These are phyloP conservation scores for Phalacrocorax aristotelis DNA, from an alignment of 2,113 vertebrate species.

Conservation along the genomic window DNA sequence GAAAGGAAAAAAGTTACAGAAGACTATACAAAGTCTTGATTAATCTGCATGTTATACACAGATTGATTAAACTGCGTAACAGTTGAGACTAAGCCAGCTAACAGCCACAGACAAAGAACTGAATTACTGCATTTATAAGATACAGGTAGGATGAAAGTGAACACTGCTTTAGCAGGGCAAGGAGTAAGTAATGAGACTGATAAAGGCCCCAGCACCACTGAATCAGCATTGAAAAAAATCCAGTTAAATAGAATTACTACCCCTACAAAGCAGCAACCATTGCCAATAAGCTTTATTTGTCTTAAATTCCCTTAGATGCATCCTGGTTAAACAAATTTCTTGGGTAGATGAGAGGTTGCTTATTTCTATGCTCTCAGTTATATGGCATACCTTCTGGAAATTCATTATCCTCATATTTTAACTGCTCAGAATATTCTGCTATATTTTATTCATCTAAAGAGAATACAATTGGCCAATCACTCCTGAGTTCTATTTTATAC, in stretches of 20 bases:
- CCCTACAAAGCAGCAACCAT: slow-evolving; percentile 12
- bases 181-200: neutral
- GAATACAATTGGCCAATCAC: neutral
- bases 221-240: neutral
- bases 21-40: neutral
- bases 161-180: neutral
- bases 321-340: neutral
- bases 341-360: neutral
- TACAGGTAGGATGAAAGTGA: neutral
- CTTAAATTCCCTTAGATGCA: neutral
- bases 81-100: neutral
- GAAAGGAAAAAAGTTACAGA: neutral
- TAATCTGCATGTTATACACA: neutral
- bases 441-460: neutral
- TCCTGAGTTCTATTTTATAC: neutral
- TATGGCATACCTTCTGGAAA: neutral
- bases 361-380: neutral
- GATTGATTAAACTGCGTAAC: neutral
- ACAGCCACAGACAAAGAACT: neutral
- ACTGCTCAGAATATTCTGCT: neutral
- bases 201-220: neutral
- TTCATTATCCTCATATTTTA: neutral
- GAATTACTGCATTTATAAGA: neutral
- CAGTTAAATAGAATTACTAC: slow-evolving; percentile 10
- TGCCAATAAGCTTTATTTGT: neutral